Evolutionary conservation across 1,140 invertebrate species (phyloP).

Genomic region (Vollenhovia emeryi): DNA sequence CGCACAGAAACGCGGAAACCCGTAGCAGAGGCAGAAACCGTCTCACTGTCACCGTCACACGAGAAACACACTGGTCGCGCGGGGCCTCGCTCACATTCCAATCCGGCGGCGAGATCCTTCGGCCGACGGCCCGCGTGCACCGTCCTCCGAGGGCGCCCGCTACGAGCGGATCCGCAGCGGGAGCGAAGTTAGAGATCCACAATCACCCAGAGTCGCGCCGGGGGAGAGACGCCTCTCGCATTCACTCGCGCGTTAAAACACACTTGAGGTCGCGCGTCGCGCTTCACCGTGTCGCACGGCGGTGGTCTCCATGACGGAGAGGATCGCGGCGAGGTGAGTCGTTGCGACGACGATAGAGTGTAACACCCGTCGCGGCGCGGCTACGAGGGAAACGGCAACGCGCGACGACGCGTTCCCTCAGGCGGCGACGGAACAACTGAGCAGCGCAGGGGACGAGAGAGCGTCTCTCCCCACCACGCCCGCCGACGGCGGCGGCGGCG

Average conservation of each 20-base stretch:
- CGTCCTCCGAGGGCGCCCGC: no score
- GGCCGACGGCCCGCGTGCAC: no score
- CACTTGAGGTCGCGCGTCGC: conserved; percentile 44
- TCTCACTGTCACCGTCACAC: conserved; percentile 70
- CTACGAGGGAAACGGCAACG: conserved; percentile 16
- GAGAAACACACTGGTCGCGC: conserved; percentile 55
- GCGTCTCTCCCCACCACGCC: conserved; percentile 78
- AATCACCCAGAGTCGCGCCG: neutral
- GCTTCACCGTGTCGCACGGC: conserved; percentile 42
- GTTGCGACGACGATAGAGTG: neutral
- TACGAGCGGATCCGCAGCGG: neutral
- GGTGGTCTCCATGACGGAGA: conserved; percentile 51
- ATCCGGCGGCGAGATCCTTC: conserved; percentile 12
- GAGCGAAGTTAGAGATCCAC: neutral
- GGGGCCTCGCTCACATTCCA: conserved; percentile 27
- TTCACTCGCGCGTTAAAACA: conserved; percentile 20
- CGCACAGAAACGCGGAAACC: conserved; percentile 72
- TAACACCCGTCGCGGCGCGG: conserved; percentile 30
- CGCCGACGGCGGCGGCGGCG: conserved; percentile 29
- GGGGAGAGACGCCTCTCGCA: neutral
- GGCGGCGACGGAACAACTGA: conserved; percentile 81
- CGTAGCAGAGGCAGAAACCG: conserved; percentile 70
- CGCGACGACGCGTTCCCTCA: conserved; percentile 32
- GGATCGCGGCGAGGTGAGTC: neutral
- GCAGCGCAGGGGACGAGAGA: conserved; percentile 77